A percentile compares a stretch with the other conserved stretches of the same genome.
Conservation (phyloP, 2,888 invertebrate genomes). For the Epirrita christyi region DNA sequence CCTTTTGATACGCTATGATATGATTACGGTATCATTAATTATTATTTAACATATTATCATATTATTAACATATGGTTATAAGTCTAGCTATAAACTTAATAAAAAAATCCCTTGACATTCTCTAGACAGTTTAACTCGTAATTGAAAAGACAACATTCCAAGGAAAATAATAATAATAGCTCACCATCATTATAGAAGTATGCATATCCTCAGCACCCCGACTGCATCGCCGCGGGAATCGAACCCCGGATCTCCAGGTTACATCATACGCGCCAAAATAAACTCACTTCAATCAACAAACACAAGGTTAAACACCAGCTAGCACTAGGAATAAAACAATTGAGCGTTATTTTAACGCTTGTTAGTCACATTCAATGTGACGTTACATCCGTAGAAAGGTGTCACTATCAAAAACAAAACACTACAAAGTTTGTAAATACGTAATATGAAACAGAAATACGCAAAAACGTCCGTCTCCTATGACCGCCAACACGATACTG, state of each 20-base stretch:
- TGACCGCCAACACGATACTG: conserved; percentile 52
- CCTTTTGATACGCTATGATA: too few species aligned
- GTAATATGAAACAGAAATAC: conserved; percentile 54
- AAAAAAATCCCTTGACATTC: conserved; percentile 31
- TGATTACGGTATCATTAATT: too few species aligned
- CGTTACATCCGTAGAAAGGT: conserved; percentile 40
- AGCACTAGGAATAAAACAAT: conserved; percentile 59
- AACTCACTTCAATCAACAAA: conserved; percentile 73
- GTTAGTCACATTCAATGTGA: conserved; percentile 30
- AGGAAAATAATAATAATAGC: conserved; percentile 35
- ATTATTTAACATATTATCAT: too few species aligned
- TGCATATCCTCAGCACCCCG: conserved; percentile 68
- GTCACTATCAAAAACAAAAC: conserved; percentile 66
- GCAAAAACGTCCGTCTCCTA: conserved; percentile 48
- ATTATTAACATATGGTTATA: background rate
- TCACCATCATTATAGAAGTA: conserved; percentile 82
- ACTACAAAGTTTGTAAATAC: conserved; percentile 80
- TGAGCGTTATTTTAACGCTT: conserved; percentile 34
- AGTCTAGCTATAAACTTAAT: conserved; percentile 8
- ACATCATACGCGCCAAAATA: conserved; percentile 81
- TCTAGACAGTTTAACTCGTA: conserved; percentile 5
- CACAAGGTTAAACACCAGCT: conserved; percentile 72
- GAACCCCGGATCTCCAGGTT: conserved; percentile 68
- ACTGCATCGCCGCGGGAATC: conserved; percentile 65
- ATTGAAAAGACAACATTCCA: conserved; percentile 1